Conservation (phyloP, 2,888 invertebrate genomes). For the Drosophila anomelani region DNA sequence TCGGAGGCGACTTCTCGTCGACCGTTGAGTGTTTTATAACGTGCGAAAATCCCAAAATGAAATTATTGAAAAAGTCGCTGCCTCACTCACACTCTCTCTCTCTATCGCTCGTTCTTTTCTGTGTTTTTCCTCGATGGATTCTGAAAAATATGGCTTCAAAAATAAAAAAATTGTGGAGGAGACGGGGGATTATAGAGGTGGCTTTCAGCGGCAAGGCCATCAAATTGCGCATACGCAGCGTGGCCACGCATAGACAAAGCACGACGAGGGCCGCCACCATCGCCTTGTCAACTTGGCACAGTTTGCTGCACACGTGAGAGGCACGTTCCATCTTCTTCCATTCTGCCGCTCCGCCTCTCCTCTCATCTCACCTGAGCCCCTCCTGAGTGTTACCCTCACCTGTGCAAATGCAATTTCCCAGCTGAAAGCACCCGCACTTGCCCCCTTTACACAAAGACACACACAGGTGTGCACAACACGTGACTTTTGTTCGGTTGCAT, state of each 20-base stretch:
- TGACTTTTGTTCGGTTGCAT: slow-evolving; percentile 77
- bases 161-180: background rate
- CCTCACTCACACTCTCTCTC: background rate
- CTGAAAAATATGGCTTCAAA: slow-evolving; percentile 22
- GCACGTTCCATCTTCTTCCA: slow-evolving; percentile 58
- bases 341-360: background rate
- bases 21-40: slow-evolving; percentile 74
- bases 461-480: slow-evolving; percentile 59
- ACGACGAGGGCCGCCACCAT: slow-evolving; percentile 19
- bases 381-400: slow-evolving; percentile 3
- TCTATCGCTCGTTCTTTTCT: too few relatives aligned
- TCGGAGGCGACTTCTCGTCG: slow-evolving; percentile 39
- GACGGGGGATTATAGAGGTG: background rate
- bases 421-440: slow-evolving; percentile 16
- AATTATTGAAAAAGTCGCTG: slow-evolving; percentile 62
- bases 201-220: slow-evolving; percentile 33
- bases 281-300: slow-evolving; percentile 72
- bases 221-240: slow-evolving; percentile 76
- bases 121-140: slow-evolving; percentile 29
- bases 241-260: slow-evolving; percentile 60
- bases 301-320: slow-evolving; percentile 63
- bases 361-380: slow-evolving; percentile 6
- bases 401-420: slow-evolving; percentile 43
- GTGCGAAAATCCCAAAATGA: slow-evolving; percentile 67
- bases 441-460: slow-evolving; percentile 7